Percentiles rank a stretch among this genome's conserved stretches.
phyloP scores from a whole-genome alignment of 2,888 invertebrate species.

The Diplazon laetatorius region DNA sequence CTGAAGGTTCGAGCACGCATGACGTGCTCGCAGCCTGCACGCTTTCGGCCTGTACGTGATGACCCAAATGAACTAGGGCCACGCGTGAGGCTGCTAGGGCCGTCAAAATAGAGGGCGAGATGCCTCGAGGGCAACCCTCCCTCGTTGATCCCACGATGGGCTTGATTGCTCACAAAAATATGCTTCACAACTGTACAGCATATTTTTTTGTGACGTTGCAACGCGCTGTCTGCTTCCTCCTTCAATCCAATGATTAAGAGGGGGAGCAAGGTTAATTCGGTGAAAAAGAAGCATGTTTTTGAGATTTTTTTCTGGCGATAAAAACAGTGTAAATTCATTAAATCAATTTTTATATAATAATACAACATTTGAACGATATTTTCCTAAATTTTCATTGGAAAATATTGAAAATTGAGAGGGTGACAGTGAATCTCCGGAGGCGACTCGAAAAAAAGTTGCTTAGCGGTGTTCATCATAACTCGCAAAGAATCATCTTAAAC shows the following conservation, averaged over 20 bases:
- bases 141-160: slow-evolving; percentile 7
- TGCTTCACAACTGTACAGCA: background rate
- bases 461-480: too few relatives aligned
- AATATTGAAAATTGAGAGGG: too few relatives aligned
- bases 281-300: too few relatives aligned
- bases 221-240: background rate
- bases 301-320: too few relatives aligned
- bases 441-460: too few relatives aligned
- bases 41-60: slow-evolving; percentile 45
- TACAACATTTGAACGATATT: too few relatives aligned
- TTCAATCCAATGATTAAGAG: background rate
- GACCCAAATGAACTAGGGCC: slow-evolving; percentile 42
- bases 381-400: too few relatives aligned
- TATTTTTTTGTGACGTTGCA: background rate
- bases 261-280: slow-evolving; percentile 15
- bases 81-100: too few relatives aligned
- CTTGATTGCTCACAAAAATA: slow-evolving; percentile 10
- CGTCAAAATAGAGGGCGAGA: slow-evolving; percentile 57
- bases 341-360: too few relatives aligned
- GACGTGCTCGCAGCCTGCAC: slow-evolving; percentile 14
- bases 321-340: too few relatives aligned
- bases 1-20: slow-evolving; percentile 50
- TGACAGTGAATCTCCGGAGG: too few relatives aligned
- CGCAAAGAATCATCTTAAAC: too few relatives aligned
- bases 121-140: slow-evolving; percentile 32